Conservation (phyloP, 2,113 vertebrate genomes). For the Alectura lathami region DNA sequence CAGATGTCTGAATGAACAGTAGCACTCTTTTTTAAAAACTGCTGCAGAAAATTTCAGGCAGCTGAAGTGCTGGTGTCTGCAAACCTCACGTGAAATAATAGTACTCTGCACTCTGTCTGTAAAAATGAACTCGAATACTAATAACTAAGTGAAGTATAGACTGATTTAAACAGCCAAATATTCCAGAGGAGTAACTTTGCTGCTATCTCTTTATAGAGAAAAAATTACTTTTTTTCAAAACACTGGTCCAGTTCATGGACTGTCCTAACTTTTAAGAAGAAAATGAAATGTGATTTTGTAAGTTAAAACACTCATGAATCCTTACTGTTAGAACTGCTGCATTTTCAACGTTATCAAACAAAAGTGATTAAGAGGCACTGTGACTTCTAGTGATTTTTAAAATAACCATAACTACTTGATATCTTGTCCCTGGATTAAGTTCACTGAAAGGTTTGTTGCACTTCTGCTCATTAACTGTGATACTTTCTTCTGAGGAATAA, state of each 20-base stretch:
- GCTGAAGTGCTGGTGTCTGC: background rate
- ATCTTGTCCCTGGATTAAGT: background rate
- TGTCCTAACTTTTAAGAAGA: background rate
- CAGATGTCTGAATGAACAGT: background rate
- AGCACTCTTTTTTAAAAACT: background rate
- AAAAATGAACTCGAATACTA: background rate
- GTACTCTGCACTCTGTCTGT: fast-evolving
- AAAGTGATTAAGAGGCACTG: background rate
- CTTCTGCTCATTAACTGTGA: background rate
- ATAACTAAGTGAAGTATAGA: background rate
- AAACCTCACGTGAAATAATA: background rate
- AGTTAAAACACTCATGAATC: background rate
- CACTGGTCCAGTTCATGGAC: background rate
- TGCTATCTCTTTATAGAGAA: background rate
- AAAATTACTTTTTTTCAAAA: background rate
- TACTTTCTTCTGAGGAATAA: background rate
- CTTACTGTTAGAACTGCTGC: background rate
- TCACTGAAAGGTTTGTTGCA: background rate
- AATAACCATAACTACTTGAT: background rate
- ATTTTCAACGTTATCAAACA: background rate
- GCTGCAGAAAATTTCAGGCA: background rate
- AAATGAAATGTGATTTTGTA: background rate
- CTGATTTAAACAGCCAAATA: background rate
- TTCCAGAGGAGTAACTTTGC: background rate
- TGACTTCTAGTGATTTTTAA: background rate